Base-by-base conservation (phyloP, 2,888 invertebrate species). In the Diarsia brunnea region DNA sequence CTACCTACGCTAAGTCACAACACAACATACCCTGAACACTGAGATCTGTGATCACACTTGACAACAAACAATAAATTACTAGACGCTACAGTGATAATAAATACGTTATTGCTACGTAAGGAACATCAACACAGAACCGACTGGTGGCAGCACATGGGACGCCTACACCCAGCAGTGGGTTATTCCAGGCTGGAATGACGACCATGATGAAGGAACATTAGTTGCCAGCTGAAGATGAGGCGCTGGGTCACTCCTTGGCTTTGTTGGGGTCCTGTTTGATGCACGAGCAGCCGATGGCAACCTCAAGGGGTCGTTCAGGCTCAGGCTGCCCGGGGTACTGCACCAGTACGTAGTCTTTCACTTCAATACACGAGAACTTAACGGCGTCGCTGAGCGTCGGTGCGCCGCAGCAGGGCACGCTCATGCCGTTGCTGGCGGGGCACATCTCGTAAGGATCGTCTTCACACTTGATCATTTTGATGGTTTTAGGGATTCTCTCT, bases 401-500 rank as follows among this genome's bases (percentile, higher is more conserved):
- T 24, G 63, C 78, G 12, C 75, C 75, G 55, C 85, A 83, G 75
- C 87, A 88, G 4, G 75, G 78, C 38, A 24, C 21, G 53, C 66
- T 75, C 16, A 51, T 66, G 60, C 82, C 71, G 61, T 24, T 24
- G 69, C 31, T 47, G 19, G 66, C 66, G 24, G 83, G 80, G 47
- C 89, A 89, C 69, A 73, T 74, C 60, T 49, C 70, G 75, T 85
- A 72, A 4, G 91, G 90, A 19, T 87, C 84, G 24, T 82, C 81
- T 43, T 86, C 90, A 83, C 94, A 94, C 81, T 82, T 85, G 68
- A 94, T 84, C 86, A 90, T 86, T 85, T 94, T 94, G 84, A 94
- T 94, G 69, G 87, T 82, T 38, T 88, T 89, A 76, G 94, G 94
- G 73, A 92, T 87, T 21, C 94, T 89, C 45, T 85, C 78, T 12